These are phyloP conservation scores for Popillia japonica DNA, from an alignment of 1,140 invertebrate genomes.

Conservation along the genomic window DNA sequence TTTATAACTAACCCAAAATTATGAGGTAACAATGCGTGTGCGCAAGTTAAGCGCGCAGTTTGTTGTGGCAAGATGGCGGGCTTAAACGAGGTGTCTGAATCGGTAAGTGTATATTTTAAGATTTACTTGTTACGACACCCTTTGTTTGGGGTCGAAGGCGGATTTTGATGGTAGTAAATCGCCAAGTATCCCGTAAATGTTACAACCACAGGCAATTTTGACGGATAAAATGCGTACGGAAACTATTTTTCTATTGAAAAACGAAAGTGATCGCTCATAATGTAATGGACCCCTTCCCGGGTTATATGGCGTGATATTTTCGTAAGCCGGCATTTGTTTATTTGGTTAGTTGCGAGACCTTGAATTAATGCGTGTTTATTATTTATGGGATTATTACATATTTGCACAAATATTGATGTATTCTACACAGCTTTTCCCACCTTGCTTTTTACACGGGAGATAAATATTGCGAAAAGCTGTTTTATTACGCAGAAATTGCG, in stretches of 20 bases:
- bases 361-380: constrained; percentile 26
- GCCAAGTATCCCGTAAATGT: neutral
- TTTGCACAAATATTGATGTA: no score
- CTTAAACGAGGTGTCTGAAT: constrained; percentile 38
- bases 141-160: neutral
- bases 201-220: neutral
- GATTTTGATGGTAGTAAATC: neutral
- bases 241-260: neutral
- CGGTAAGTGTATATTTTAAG: constrained; percentile 25
- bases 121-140: neutral
- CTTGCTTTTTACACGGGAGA: no score
- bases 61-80: constrained; percentile 39
- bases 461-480: no score
- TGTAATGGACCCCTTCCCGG: neutral
- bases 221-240: neutral
- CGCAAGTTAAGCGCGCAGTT: constrained; percentile 30
- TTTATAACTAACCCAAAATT: neutral
- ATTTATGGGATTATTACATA: no score
- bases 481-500: no score
- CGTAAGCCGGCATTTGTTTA: constrained; percentile 1
- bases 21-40: neutral
- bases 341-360: neutral
- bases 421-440: no score
- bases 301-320: neutral
- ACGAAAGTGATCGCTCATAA: constrained; percentile 13